Base-by-base conservation (phyloP, 1,140 invertebrate genomes). In the Zaprionus kolodkinae region DNA sequence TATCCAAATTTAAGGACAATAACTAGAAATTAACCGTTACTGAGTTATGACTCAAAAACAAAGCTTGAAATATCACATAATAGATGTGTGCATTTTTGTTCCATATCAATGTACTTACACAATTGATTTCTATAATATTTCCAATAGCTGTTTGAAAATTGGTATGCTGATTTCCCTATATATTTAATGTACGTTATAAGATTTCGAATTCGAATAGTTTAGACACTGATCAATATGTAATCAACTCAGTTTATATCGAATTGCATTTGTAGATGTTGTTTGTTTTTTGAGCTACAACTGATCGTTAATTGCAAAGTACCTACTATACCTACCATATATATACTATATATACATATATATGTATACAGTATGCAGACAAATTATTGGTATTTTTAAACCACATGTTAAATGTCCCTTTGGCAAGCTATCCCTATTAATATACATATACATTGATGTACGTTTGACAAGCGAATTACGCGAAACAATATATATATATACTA, bases 11-110 rank as follows among this genome's bases (percentile, higher is more conserved):
- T 57, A 88, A 78, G 68, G 84, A 88, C 84, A 88, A 88, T 88
- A 88, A 88, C 84, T 88, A 88, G 85, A 89, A 89, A 84, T 80
- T 88, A 88, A 87, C 77, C 84, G 73, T 83, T 88, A 68, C 67
- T 55, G 71, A 77, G 79, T 83, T 87, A 77, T 17, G 54, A 68
- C n/a, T n/a, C n/a, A 60, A 62, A 68, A 21, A 62, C n/a, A 67
- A 52, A 66, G 54, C 27, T 72, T 59, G 64, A 65, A 63, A 15
- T 52, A 60, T 68, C 33, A 72, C 56, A 81, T 81, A 68, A 66
- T 84, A 87, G 57, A 79, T 79, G 69, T 67, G 55, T 63, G 62
- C 76, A 78, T 68, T 74, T 68, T 54, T 81, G 78, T 86, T 87
- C 64, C 13, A 62, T 67, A 67, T 73, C 12, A 17, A 79, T 87